A percentile compares a stretch with the other conserved stretches of the same genome.
These are phyloP conservation scores for Bucco capensis DNA, from an alignment of 2,113 vertebrate species.

Conservation along the genomic window DNA sequence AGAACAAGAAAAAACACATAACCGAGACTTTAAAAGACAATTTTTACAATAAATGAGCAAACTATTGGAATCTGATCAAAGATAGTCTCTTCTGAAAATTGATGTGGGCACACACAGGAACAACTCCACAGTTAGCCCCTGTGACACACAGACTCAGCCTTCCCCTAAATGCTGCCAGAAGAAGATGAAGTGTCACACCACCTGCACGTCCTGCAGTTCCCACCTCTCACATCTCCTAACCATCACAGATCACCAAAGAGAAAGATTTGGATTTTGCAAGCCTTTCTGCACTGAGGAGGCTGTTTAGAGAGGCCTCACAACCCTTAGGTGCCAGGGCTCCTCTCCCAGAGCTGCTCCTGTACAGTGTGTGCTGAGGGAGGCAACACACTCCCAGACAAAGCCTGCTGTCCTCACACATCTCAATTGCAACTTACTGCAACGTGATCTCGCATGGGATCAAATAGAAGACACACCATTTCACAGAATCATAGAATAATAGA, in stretches of 20 bases:
- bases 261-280: neutral
- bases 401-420: neutral
- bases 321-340: neutral
- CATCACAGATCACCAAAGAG: neutral
- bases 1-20: neutral
- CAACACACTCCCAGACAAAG: neutral
- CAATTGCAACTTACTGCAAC: neutral
- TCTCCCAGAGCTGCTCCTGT: neutral
- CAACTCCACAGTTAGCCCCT: neutral
- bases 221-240: neutral
- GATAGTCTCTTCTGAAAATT: neutral
- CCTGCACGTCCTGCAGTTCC: neutral
- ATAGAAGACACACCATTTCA: rapidly evolving
- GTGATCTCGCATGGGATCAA: neutral
- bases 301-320: neutral
- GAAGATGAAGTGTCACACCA: neutral
- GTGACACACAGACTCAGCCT: neutral
- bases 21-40: neutral
- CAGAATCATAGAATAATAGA: no score
- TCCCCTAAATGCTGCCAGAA: neutral
- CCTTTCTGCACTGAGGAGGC: neutral
- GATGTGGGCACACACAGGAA: neutral
- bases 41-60: neutral
- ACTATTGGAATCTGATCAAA: neutral
- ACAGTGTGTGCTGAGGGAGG: neutral